Conservation (phyloP, 2,888 invertebrate species). For the Colostygia pectinataria region DNA sequence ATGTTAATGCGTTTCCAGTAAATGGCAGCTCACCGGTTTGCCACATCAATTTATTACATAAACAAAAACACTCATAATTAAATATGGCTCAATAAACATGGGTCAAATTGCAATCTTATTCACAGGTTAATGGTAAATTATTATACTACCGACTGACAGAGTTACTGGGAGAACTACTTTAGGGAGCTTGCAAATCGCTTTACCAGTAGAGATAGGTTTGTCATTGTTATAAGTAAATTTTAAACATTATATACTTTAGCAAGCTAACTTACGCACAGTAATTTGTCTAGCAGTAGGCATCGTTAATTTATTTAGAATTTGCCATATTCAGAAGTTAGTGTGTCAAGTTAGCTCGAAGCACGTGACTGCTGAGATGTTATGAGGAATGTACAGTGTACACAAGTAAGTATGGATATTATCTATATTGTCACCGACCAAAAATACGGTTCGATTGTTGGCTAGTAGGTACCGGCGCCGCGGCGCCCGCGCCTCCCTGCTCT, state of each 20-base stretch:
- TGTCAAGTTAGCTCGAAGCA: conserved; percentile 36
- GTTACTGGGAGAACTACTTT: too few species aligned
- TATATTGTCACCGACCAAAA: conserved; percentile 41
- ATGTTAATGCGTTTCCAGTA: conserved; percentile 21
- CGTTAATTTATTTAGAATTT: too few species aligned
- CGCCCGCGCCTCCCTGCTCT: conserved; percentile 26
- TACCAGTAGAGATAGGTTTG: too few species aligned
- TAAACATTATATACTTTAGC: too few species aligned
- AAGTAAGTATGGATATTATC: conserved; percentile 31
- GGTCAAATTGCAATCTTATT: not conserved
- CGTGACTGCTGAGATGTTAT: conserved; percentile 4
- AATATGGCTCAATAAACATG: not conserved
- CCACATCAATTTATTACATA: conserved; percentile 14
- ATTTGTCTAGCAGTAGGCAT: too few species aligned
- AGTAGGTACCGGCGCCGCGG: conserved; percentile 56
- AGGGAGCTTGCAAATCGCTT: too few species aligned
- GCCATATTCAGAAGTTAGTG: conserved; percentile 30
- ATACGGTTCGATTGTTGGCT: conserved; percentile 48
- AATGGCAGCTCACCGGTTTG: conserved; percentile 10
- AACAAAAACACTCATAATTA: conserved; percentile 10
- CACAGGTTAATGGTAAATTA: too few species aligned
- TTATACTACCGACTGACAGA: too few species aligned
- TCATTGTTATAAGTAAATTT: too few species aligned
- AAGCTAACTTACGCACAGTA: not conserved
- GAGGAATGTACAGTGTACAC: conserved; percentile 31